A percentile compares a stretch with the other conserved stretches of the same genome.
Conservation (phyloP, 2,113 vertebrate species). For the Lepus americanus region DNA sequence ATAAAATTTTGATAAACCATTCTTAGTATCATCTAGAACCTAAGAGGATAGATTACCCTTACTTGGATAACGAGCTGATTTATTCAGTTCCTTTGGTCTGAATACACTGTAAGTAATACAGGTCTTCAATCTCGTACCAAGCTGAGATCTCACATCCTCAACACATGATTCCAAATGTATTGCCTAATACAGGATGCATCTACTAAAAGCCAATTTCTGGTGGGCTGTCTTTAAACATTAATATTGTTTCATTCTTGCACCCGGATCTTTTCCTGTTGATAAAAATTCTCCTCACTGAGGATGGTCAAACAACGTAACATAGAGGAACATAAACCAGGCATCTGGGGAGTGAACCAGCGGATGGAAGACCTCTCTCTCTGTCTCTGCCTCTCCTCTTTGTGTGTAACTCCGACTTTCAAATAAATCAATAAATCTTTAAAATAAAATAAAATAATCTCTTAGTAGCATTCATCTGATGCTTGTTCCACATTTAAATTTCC, state of each 20-base stretch:
- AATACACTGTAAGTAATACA: constrained; percentile 33
- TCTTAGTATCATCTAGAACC: constrained; percentile 49
- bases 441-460: constrained; percentile 28
- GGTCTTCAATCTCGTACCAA: background rate
- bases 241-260: constrained; percentile 47
- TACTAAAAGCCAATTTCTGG: constrained; percentile 13
- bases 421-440: no score
- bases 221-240: constrained; percentile 48
- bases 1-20: constrained; percentile 53
- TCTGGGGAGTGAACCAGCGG: no score
- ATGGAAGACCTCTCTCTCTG: no score
- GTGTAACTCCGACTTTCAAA: no score
- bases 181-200: constrained; percentile 58
- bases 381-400: no score
- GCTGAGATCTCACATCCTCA: constrained; percentile 48
- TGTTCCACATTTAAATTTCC: constrained; percentile 44
- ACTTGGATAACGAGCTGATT: constrained; percentile 35
- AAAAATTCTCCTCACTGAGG: constrained; percentile 24
- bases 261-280: constrained; percentile 40
- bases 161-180: constrained; percentile 49
- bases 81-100: constrained; percentile 28
- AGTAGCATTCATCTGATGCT: constrained; percentile 47
- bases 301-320: constrained; percentile 54
- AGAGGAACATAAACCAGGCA: constrained; percentile 36
- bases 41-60: constrained; percentile 9